These are phyloP conservation scores for Watsonalla binaria DNA, from an alignment of 2,888 invertebrate genomes.

Conservation along the genomic window DNA sequence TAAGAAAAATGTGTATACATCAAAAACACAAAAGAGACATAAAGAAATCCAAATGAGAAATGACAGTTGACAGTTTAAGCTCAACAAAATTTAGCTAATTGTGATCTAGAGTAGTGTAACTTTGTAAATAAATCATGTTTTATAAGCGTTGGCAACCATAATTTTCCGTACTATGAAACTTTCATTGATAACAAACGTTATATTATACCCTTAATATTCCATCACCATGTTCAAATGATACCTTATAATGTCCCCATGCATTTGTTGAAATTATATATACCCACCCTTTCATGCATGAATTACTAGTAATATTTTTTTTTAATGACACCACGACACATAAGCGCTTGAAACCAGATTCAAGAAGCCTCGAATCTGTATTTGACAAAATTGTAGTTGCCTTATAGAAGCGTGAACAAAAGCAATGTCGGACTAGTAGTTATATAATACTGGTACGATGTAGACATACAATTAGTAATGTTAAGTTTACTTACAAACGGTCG, in stretches of 20 bases:
- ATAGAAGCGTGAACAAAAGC: constrained; percentile 3
- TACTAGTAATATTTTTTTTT: no score
- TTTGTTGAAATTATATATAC: no score
- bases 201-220: no score
- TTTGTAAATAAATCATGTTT: not conserved
- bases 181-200: no score
- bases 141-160: not conserved
- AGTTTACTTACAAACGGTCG: constrained; percentile 70
- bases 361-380: not conserved
- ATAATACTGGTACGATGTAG: constrained; percentile 4
- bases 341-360: no score
- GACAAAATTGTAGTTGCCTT: not conserved
- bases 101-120: not conserved
- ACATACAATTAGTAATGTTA: constrained; percentile 61
- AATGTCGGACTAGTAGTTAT: constrained; percentile 6
- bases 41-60: no score
- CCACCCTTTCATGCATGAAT: no score
- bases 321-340: no score
- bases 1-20: no score
- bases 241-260: no score
- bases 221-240: no score
- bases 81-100: not conserved
- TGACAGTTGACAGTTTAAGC: not conserved
- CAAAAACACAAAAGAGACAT: no score
- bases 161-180: not conserved